Percentiles rank a stretch among this genome's conserved stretches.
phyloP scores from a whole-genome alignment of 2,113 vertebrate genomes.

The Rallus limicola region DNA sequence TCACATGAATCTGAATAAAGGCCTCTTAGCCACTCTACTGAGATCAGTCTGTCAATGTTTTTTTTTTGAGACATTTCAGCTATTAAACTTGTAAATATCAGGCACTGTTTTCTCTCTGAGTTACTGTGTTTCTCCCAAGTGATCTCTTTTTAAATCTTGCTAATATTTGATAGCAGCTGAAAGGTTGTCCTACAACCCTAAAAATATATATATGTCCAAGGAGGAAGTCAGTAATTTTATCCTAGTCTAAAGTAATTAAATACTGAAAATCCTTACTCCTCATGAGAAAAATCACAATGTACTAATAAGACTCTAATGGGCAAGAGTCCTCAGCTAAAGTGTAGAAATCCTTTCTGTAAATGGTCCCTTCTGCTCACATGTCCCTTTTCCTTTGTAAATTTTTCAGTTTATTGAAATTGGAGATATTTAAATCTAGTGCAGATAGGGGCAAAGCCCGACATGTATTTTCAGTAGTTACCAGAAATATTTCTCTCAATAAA shows the following conservation, averaged over 20 bases:
- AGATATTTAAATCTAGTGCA: background rate
- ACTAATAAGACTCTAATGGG: background rate
- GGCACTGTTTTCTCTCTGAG: background rate
- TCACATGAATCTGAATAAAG: background rate
- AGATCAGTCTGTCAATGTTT: background rate
- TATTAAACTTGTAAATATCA: background rate
- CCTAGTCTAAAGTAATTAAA: background rate
- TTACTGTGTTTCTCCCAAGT: background rate
- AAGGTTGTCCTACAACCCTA: background rate
- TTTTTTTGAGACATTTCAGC: background rate
- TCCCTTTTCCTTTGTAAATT: background rate
- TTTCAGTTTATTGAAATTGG: background rate
- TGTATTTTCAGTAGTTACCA: background rate
- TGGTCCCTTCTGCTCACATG: background rate
- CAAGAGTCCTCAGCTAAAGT: background rate
- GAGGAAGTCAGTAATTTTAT: background rate
- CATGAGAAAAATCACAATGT: background rate
- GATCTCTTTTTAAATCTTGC: background rate
- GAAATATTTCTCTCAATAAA: background rate
- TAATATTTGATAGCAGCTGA: background rate
- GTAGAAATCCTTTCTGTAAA: background rate
- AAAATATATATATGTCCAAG: background rate
- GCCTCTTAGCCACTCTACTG: background rate
- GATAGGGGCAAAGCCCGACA: rapidly evolving
- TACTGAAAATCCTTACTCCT: background rate